phyloP scores from a whole-genome alignment of 2,797 vertebrate genomes.

The Cetoscarus ocellatus region DNA sequence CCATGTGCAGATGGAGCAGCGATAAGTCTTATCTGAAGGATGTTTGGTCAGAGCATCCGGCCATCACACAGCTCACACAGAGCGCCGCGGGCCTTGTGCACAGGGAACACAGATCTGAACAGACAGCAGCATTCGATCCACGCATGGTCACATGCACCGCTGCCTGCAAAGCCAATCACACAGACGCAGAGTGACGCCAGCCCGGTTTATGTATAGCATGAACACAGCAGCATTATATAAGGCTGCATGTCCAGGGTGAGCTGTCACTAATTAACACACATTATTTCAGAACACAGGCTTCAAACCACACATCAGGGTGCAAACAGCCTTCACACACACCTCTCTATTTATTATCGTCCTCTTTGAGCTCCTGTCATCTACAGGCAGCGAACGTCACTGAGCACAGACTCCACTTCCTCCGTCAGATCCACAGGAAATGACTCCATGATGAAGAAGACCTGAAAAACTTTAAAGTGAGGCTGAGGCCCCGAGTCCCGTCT shows the following conservation, averaged over 20 bases:
- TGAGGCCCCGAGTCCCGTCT: background rate
- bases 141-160: conserved; percentile 47
- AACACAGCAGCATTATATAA: conserved; percentile 36
- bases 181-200: conserved; percentile 3
- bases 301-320: background rate
- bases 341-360: background rate
- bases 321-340: background rate
- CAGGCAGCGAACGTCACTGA: background rate
- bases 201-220: background rate
- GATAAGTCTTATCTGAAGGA: conserved; percentile 52
- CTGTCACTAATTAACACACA: conserved; percentile 34
- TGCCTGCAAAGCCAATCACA: conserved; percentile 2
- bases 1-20: conserved; percentile 27
- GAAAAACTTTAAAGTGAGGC: background rate
- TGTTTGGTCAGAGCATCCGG: conserved; percentile 10
- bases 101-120: conserved; percentile 41
- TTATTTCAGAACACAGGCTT: background rate
- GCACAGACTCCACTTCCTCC: background rate
- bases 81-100: conserved; percentile 14
- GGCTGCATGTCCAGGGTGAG: background rate
- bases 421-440: background rate
- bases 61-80: conserved; percentile 27
- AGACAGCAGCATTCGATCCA: conserved; percentile 49
- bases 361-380: no score
- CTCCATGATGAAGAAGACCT: background rate